Conservation (phyloP, 1,140 invertebrate species). For the Listronotus oregonensis region DNA sequence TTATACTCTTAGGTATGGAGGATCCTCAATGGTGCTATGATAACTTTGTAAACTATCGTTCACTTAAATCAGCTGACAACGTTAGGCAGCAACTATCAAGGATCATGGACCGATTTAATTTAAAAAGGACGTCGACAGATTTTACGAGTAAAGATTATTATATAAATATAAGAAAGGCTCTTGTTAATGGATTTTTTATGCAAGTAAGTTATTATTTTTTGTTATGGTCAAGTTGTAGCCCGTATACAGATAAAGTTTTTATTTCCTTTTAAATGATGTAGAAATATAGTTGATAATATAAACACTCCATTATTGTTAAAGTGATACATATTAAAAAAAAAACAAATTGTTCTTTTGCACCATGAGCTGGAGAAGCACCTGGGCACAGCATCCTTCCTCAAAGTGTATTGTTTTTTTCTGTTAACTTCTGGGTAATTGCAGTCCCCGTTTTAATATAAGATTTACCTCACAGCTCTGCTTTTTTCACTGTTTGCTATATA, state of each 20-base stretch:
- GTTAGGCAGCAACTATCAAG: constrained; percentile 69
- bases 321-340: too few relatives aligned
- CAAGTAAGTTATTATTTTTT: constrained; percentile 71
- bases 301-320: too few relatives aligned
- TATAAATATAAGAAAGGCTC: constrained; percentile 96
- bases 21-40: constrained; percentile 99
- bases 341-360: too few relatives aligned
- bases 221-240: constrained; percentile 12
- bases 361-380: too few relatives aligned
- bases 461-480: too few relatives aligned
- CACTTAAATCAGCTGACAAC: constrained; percentile 84
- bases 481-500: too few relatives aligned
- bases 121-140: constrained; percentile 95
- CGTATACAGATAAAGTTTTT: constrained; percentile 1
- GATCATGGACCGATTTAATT: constrained; percentile 83
- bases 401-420: too few relatives aligned
- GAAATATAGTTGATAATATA: too few relatives aligned
- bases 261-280: neutral
- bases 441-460: too few relatives aligned
- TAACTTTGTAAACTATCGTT: constrained; percentile 98
- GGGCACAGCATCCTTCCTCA: too few relatives aligned
- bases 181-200: constrained; percentile 99
- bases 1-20: constrained; percentile 65
- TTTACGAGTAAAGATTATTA: constrained; percentile 99
- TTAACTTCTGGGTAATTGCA: too few relatives aligned